Base-by-base conservation (phyloP, 1,140 invertebrate genomes). In the Drosophila guanche region DNA sequence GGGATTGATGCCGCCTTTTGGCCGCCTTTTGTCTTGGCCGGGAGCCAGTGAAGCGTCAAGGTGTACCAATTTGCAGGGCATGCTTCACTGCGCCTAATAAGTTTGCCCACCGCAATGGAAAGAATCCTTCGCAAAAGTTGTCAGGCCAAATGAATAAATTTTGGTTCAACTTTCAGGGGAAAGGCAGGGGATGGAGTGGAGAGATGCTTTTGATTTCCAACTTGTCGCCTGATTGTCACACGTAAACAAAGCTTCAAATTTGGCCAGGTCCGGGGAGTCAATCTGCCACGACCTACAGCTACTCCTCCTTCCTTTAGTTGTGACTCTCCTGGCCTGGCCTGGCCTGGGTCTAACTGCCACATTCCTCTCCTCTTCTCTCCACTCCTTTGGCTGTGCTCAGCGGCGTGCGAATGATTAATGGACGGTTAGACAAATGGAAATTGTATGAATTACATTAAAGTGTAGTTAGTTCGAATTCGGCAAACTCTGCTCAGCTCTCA, bases 361-460 rank as follows among this genome's bases (percentile, higher is more conserved):
- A 5, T 37, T 12, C 4, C 33, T 29, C 27, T 29, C 5, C 27
- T 29, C 27, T 29, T 6, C 27, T 29, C 27, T 33, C 29, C 33
- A 12, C 33, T 37, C 10, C 46, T 12, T 27, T 76, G 69, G 27
- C 51, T 62, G 74, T 86, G 81, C 48, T 79, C 83, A 81, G 69
- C 81, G 78, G 81, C 83, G 83, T 86, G 81, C 77, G 60, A 86
- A 86, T 86, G 81, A 86, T 86, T 86, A 86, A 86, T 86, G 83
- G 83, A 61, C 52, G 78, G 56, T 88, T 71, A 88, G 81, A 86
- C 83, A 86, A 86, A 86, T 86, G 83, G 81, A 86, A 86, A 86
- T 86, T 81, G 77, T 81, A 83, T 88, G 81, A 88, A 86, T 86
- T 88, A 81, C 81, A 86, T 86, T 88, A 88, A 88, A 86, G 78